These are phyloP conservation scores for Bos indicus DNA, from an alignment of 2,113 vertebrate species.

Conservation along the genomic window DNA sequence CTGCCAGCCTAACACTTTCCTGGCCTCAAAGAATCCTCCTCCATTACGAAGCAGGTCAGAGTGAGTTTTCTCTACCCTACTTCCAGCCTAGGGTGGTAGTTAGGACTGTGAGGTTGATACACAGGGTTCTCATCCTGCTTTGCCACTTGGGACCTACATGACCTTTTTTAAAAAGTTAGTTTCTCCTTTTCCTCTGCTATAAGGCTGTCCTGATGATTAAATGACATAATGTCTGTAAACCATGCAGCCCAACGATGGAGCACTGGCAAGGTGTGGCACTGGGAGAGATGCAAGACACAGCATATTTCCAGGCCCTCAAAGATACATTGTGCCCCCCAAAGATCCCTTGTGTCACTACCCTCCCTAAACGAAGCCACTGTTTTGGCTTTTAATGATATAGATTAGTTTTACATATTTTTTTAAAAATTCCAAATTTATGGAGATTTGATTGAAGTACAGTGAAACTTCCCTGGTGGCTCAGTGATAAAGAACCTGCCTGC, in stretches of 20 bases:
- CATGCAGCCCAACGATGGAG: not conserved
- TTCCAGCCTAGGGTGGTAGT: not conserved
- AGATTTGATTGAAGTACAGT: not conserved
- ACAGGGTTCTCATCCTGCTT: rapidly evolving
- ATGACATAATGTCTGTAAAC: not conserved
- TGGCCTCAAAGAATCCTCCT: not conserved
- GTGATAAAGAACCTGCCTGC: not conserved
- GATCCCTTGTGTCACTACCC: not conserved
- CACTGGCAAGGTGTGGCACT: not conserved
- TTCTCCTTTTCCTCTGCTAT: not conserved
- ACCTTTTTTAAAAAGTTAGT: not conserved
- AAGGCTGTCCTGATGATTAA: not conserved
- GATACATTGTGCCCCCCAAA: not conserved
- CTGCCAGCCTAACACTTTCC: not conserved
- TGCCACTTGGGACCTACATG: not conserved
- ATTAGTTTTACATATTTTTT: not conserved
- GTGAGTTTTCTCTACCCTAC: not conserved
- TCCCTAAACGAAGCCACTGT: not conserved
- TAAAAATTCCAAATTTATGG: not conserved
- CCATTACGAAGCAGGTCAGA: rapidly evolving
- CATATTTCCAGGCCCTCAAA: not conserved
- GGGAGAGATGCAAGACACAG: not conserved
- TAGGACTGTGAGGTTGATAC: not conserved
- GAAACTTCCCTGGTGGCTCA: not conserved
- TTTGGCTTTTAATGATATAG: not conserved